A percentile compares a stretch with the other conserved stretches of the same genome.
phyloP scores from a whole-genome alignment of 2,113 vertebrate genomes.

The Bombycilla garrulus region DNA sequence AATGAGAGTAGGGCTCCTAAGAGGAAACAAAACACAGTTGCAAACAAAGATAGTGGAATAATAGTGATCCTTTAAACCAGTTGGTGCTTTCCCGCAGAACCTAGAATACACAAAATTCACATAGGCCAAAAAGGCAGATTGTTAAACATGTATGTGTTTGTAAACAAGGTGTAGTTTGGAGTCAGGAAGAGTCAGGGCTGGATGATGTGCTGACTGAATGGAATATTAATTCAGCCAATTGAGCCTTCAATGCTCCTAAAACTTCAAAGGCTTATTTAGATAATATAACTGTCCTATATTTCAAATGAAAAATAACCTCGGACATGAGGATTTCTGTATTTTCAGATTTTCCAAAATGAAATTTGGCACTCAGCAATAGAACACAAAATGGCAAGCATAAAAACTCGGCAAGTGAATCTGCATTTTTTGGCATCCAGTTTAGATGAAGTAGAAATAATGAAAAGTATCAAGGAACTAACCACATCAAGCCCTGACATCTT shows the following conservation, averaged over 20 bases:
- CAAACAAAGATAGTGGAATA: constrained; percentile 1
- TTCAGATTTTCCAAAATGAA: neutral
- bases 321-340: neutral
- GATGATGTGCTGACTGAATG: neutral
- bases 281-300: neutral
- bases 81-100: neutral
- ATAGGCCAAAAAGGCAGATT: neutral
- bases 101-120: neutral
- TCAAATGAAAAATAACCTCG: neutral
- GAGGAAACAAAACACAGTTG: neutral
- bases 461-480: neutral
- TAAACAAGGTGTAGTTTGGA: neutral
- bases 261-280: neutral
- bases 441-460: neutral
- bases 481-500: neutral
- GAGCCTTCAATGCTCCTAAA: neutral
- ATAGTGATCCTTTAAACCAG: neutral
- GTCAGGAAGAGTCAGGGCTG: neutral
- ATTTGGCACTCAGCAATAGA: neutral
- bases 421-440: neutral
- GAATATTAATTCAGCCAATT: neutral
- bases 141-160: neutral
- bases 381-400: neutral
- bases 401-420: neutral
- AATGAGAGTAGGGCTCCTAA: constrained; percentile 11